These are phyloP conservation scores for Henicopernis longicauda DNA, from an alignment of 2,113 vertebrate genomes.

Conservation along the genomic window DNA sequence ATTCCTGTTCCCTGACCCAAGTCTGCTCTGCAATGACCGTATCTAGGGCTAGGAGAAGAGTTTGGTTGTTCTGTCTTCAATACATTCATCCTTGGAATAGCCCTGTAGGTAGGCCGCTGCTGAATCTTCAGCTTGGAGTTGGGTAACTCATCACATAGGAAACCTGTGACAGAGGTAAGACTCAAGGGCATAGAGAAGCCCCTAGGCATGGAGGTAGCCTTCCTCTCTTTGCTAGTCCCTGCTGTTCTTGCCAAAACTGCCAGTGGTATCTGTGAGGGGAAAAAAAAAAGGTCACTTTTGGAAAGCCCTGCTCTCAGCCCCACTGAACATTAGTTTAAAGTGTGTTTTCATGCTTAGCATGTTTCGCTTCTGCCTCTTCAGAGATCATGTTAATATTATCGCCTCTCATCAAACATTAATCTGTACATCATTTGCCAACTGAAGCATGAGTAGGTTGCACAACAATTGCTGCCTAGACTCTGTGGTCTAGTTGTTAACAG, in stretches of 20 bases:
- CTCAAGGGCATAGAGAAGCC: background rate
- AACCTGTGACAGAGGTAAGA: background rate
- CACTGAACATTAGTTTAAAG: background rate
- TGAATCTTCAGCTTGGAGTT: background rate
- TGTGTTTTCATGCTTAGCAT: background rate
- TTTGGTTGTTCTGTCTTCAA: background rate
- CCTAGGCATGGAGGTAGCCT: background rate
- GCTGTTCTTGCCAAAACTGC: background rate
- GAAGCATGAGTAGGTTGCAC: background rate
- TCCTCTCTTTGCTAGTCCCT: background rate
- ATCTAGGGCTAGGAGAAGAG: background rate
- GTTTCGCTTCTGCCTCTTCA: background rate
- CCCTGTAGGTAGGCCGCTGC: background rate
- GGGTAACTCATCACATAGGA: background rate
- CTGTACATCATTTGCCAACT: background rate
- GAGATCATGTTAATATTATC: slow-evolving; percentile 17
- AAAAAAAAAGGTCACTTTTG: background rate
- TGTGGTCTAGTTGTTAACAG: slow-evolving; percentile 9
- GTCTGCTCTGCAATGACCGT: background rate
- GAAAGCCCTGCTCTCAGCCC: background rate
- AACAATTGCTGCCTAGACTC: background rate
- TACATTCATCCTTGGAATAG: background rate
- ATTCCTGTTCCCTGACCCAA: background rate
- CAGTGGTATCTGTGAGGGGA: background rate
- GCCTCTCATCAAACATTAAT: slow-evolving; percentile 33